Conservation (phyloP, 2,113 vertebrate species). For the Choloepus hoffmanni region DNA sequence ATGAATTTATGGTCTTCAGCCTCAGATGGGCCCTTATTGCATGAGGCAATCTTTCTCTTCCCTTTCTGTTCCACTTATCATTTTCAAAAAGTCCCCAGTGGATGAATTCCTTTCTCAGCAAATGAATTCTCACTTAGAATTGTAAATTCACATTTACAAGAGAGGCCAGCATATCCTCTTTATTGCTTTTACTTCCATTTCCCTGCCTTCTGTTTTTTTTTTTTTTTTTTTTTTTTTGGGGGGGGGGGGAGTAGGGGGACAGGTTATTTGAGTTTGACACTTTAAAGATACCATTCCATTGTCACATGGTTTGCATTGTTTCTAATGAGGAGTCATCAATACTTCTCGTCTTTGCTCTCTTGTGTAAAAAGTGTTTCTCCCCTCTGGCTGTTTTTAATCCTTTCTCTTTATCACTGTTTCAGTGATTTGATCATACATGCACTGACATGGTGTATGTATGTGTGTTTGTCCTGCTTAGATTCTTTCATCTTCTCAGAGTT, state of each 20-base stretch:
- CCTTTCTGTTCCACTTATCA: neutral
- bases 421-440: neutral
- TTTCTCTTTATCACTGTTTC: conserved; percentile 36
- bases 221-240: no score
- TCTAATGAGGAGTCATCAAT: neutral
- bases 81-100: neutral
- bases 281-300: neutral
- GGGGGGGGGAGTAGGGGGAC: no score
- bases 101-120: neutral
- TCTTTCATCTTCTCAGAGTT: neutral
- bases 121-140: no score
- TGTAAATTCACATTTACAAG: no score
- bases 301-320: neutral
- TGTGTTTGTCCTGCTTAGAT: neutral
- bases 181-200: no score
- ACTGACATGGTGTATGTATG: neutral
- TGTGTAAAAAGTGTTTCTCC: neutral
- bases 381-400: neutral
- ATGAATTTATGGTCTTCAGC: neutral
- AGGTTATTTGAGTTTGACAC: neutral
- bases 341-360: neutral
- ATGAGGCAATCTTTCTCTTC: neutral
- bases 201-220: no score
- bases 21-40: neutral
- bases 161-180: no score